A percentile compares a stretch with the other conserved stretches of the same genome.
phyloP scores from a whole-genome alignment of 35 echinoderm and acorn worm genomes.

The Diadema setosum region DNA sequence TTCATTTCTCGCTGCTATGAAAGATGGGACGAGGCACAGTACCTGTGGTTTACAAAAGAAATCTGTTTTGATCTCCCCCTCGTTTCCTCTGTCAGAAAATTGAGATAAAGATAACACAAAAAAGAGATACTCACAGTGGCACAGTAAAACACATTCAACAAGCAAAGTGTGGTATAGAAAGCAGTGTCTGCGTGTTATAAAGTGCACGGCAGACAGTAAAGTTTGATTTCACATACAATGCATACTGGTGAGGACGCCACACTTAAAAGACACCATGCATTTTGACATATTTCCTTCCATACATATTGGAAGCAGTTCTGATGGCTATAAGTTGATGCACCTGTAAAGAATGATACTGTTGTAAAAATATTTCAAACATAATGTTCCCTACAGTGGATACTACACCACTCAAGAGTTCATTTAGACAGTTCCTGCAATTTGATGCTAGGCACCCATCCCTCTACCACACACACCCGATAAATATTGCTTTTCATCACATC shows the following conservation, averaged over 20 bases:
- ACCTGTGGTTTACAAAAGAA: constrained; percentile 19
- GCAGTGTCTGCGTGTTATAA: no score
- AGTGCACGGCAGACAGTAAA: not conserved
- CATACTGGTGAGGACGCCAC: not conserved
- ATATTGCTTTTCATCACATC: no score
- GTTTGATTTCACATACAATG: not conserved
- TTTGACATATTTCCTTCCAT: not conserved
- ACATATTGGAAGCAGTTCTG: not conserved
- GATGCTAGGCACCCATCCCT: no score
- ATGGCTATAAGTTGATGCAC: no score
- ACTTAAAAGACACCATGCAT: not conserved
- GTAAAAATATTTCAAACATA: no score
- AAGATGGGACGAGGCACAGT: no score
- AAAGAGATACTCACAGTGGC: not conserved
- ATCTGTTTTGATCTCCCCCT: constrained; percentile 12
- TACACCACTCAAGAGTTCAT: not conserved
- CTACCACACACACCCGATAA: no score
- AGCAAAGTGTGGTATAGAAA: no score
- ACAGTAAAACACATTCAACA: not conserved
- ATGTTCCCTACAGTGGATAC: not conserved
- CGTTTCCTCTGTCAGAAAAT: constrained; percentile 19
- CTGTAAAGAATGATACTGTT: no score
- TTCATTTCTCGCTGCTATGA: no score
- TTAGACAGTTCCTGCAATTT: no score
- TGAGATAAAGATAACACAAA: constrained; percentile 10